These are phyloP conservation scores for Planiliza haematocheilus DNA, from an alignment of 2,113 vertebrate genomes.

Conservation along the genomic window DNA sequence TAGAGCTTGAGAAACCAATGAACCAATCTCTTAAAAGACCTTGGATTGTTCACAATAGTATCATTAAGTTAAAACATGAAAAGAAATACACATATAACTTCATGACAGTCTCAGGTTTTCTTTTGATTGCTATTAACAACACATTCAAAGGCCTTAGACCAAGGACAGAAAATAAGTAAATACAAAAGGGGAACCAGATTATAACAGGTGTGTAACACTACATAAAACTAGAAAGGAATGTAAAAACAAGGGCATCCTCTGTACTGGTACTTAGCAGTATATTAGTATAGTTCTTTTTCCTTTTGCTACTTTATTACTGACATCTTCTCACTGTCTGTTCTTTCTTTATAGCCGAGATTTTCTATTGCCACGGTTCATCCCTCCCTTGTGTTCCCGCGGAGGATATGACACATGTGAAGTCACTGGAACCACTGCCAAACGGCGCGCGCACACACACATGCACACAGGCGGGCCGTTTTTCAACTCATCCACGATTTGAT, in stretches of 20 bases:
- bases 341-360: constrained; percentile 14
- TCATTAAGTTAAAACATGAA: too few relatives aligned
- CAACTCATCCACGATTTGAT: constrained; percentile 41
- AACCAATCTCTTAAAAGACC: too few relatives aligned
- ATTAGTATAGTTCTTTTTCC: not conserved
- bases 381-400: constrained; percentile 15
- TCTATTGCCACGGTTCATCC: constrained; percentile 23
- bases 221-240: too few relatives aligned
- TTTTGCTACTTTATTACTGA: not conserved
- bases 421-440: constrained; percentile 24
- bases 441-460: not conserved
- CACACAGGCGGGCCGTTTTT: constrained; percentile 3
- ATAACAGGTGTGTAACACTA: too few relatives aligned
- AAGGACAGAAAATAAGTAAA: too few relatives aligned
- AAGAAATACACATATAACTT: too few relatives aligned
- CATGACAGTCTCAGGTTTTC: too few relatives aligned
- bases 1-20: too few relatives aligned
- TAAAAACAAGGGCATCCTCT: not conserved
- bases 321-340: not conserved
- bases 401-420: constrained; percentile 33
- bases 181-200: too few relatives aligned
- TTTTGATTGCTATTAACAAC: too few relatives aligned
- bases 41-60: too few relatives aligned
- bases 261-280: not conserved
- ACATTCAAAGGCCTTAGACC: too few relatives aligned